Conservation (phyloP, 1,140 invertebrate genomes). For the Bombus confusus region DNA sequence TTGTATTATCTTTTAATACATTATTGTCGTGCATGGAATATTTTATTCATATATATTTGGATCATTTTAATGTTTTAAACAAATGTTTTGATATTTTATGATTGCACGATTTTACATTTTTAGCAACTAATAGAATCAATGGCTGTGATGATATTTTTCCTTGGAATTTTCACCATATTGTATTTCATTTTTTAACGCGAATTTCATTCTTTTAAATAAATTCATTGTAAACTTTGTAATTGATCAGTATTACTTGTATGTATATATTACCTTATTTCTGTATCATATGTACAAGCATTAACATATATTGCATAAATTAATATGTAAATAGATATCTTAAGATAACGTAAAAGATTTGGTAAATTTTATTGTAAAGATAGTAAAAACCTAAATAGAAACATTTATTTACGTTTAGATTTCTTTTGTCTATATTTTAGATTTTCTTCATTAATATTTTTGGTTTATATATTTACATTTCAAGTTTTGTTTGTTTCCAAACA, state of each 20-base stretch:
- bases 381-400: not conserved
- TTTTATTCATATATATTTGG: not conserved
- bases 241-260: constrained; percentile 32
- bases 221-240: constrained; percentile 26
- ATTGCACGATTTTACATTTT: not conserved
- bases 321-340: not conserved
- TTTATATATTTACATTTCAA: not conserved
- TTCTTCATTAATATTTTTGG: not conserved
- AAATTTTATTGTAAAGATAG: not conserved
- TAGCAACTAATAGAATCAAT: constrained; percentile 32
- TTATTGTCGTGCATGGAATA: constrained; percentile 1
- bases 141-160: constrained; percentile 43
- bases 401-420: not conserved
- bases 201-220: constrained; percentile 44
- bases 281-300: not conserved
- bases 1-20: constrained; percentile 13
- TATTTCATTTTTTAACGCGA: not conserved
- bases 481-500: not conserved
- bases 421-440: not conserved
- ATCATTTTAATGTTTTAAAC: not conserved
- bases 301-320: not conserved
- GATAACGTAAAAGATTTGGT: not conserved
- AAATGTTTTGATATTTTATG: not conserved
- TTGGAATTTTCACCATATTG: constrained; percentile 27
- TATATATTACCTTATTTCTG: not conserved